Percentiles rank a stretch among this genome's conserved stretches.
These are phyloP conservation scores for Muntiacus muntjak DNA, from an alignment of 2,113 vertebrate species.

Conservation along the genomic window DNA sequence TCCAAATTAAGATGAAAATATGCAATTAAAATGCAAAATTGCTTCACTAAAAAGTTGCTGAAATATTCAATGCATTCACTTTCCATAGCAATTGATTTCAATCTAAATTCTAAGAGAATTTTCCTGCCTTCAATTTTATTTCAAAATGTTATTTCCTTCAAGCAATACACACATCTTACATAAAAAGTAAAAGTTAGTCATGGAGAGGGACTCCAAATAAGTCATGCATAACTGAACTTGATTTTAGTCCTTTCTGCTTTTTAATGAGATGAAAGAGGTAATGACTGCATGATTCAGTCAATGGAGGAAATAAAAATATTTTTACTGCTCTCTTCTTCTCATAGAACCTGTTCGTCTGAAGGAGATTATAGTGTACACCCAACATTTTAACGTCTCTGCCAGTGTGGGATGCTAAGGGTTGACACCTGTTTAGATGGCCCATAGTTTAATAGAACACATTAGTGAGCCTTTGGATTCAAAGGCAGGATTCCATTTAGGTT, in stretches of 20 bases:
- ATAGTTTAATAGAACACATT: background rate
- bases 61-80: constrained; percentile 41
- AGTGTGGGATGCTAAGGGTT: background rate
- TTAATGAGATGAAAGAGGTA: background rate
- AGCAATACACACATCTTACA: background rate
- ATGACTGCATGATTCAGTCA: background rate
- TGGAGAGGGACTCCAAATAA: background rate
- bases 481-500: background rate
- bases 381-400: background rate
- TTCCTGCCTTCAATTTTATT: background rate
- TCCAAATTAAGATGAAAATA: constrained; percentile 45
- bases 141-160: background rate
- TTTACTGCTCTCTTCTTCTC: background rate
- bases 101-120: constrained; percentile 8
- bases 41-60: constrained; percentile 1
- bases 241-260: background rate
- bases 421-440: background rate
- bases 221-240: background rate
- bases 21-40: constrained; percentile 38
- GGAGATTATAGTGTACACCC: background rate
- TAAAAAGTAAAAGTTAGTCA: background rate
- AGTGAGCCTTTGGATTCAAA: background rate
- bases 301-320: background rate
- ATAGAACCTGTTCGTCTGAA: background rate
- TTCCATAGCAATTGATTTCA: background rate